Evolutionary conservation across 2,113 vertebrate genomes (phyloP).

Genomic region (Myotis yumanensis): DNA sequence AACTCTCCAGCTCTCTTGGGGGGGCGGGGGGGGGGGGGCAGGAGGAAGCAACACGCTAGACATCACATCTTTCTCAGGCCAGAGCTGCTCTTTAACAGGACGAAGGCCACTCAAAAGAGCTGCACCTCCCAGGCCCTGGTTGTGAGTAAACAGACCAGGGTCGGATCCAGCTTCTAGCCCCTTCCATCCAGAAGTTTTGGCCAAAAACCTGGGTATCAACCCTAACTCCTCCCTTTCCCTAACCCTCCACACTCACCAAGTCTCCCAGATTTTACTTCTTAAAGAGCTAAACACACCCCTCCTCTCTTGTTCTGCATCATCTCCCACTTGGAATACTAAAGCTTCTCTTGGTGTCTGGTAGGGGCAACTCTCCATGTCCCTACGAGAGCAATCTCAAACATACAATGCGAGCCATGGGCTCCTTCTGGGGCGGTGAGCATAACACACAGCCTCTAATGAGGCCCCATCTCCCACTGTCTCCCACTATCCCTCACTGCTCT

Average conservation of each 20-base stretch:
- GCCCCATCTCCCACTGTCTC: neutral
- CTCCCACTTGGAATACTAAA: neutral
- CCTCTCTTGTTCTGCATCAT: neutral
- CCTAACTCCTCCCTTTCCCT: neutral
- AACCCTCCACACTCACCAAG: neutral
- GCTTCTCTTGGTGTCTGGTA: neutral
- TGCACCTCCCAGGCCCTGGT: no score
- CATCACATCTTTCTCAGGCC: neutral
- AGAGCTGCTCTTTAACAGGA: neutral
- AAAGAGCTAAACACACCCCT: neutral
- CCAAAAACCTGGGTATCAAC: neutral
- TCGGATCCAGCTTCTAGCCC: neutral
- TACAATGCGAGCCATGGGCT: fast-evolving
- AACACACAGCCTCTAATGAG: fast-evolving
- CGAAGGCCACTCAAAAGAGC: neutral
- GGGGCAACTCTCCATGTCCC: neutral
- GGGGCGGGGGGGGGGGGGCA: no score
- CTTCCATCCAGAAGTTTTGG: neutral
- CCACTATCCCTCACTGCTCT: fast-evolving
- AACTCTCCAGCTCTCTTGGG: neutral
- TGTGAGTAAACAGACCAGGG: neutral
- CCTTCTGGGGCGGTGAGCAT: neutral
- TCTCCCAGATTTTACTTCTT: neutral
- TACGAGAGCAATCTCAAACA: neutral
- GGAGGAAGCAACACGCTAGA: neutral